Evolutionary conservation across 2,888 invertebrate genomes (phyloP), one percentile per base, ranked within the genome.

Genomic region (Operophtera brumata): DNA sequence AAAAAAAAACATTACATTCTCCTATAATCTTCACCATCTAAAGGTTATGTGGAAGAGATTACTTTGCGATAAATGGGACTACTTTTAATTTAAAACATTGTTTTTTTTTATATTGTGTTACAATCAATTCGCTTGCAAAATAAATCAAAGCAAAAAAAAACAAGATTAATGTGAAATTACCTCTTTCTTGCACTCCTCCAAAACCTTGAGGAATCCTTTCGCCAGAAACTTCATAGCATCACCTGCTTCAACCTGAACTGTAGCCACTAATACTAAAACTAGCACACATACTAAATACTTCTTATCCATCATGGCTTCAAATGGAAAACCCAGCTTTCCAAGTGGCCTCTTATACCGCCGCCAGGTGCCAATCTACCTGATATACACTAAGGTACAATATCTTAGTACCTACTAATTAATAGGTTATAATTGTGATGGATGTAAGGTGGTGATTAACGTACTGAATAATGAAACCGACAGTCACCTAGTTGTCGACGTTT

Each of bases 161-260:
- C 4, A 20, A 20, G 20, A 20, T n/a, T n/a, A 26, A 26, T 26
- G 26, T 36, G 1, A 32, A 61, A 61, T 64, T 63, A 83, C 85
- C 72, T 85, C 85, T 8, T 69, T 63, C 41, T 78, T 80, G 57
- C 85, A 85, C 20, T 76, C 74, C 0, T 83, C 78, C 35, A 85
- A 53, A 8, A 79, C 80, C 51, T 72, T 82, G 5, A 85, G 61
- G 42, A 84, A 85, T 26, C 81, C 78, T 1, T 71, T 64, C 25
- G 79, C 79, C 1, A 84, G 70, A 8, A 68, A 63, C 47, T 71
- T 77, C 75, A 84, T 71, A 0, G 75, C 73, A 49, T 84, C 84
- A 26, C 70, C 66, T 0, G 79, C 71, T 1, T 70, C 58, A 25
- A 70, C 60, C 49, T 62, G 59, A 45, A 64, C 61, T 3, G 25